Conservation (phyloP, 2,888 invertebrate genomes). For the Meghimatium bilineatum region DNA sequence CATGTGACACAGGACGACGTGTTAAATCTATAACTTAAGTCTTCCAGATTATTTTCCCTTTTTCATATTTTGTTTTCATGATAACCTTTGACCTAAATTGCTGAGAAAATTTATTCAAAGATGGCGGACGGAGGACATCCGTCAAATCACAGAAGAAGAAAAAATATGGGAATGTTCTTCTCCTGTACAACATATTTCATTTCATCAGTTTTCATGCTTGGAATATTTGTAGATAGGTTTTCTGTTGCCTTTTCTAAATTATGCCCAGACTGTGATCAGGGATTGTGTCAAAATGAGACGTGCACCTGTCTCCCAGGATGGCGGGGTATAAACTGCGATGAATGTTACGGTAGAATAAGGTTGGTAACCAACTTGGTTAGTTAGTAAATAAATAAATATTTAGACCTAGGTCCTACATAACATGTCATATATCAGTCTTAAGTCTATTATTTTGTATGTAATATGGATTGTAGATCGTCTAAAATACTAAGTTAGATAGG, state of each 20-base stretch:
- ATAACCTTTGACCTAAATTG: conserved; percentile 19
- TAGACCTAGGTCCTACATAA: no score
- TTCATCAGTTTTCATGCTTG: neutral
- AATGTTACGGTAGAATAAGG: conserved; percentile 66
- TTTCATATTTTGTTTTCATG: neutral
- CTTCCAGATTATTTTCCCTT: no score
- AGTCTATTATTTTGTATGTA: no score
- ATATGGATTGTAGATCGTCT: no score
- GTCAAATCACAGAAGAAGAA: conserved; percentile 20
- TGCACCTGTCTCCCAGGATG: conserved; percentile 91
- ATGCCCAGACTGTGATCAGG: conserved; percentile 79
- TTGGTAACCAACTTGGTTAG: conserved; percentile 53
- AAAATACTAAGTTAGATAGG: no score
- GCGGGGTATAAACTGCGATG: conserved; percentile 90
- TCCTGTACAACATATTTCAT: conserved; percentile 12
- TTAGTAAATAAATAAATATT: no score
- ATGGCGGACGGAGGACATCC: conserved; percentile 29
- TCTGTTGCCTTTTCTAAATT: conserved; percentile 22
- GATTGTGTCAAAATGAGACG: conserved; percentile 86
- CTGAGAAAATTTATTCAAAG: conserved; percentile 38
- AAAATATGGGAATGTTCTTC: neutral
- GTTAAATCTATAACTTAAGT: no score
- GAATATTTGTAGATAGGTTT: neutral
- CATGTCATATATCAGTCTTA: no score
- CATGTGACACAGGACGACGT: no score